Conservation (phyloP, 2,113 vertebrate genomes). For the Phrynosoma platyrhinos region DNA sequence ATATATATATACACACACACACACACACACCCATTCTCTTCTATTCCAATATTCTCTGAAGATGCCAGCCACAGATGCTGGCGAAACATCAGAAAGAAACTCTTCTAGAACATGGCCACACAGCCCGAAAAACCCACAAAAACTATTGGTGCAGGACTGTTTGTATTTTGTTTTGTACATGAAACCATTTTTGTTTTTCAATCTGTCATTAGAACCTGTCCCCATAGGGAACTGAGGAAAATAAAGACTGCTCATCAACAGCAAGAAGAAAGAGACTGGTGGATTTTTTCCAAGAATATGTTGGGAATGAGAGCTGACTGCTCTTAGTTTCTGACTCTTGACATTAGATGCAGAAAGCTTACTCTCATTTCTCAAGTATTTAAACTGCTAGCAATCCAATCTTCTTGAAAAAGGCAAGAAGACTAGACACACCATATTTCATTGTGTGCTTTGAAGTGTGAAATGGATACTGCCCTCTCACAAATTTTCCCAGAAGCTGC, state of each 20-base stretch:
- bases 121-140: no score
- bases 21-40: no score
- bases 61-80: no score
- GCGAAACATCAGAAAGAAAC: no score
- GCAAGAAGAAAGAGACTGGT: neutral
- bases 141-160: neutral
- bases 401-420: neutral
- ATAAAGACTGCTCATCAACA: neutral
- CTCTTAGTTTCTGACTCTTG: neutral
- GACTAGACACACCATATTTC: neutral
- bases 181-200: no score
- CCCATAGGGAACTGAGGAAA: neutral
- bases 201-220: neutral
- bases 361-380: neutral
- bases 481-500: slow-evolving; percentile 38
- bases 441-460: neutral
- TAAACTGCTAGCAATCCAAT: neutral
- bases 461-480: neutral
- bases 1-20: no score
- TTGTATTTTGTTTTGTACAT: no score
- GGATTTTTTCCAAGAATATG: neutral
- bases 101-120: no score
- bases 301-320: neutral
- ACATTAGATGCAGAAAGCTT: neutral
- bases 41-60: no score